Evolutionary conservation across 2,113 vertebrate species (phyloP).

Genomic region (Boulengeromyrus knoepffleri): DNA sequence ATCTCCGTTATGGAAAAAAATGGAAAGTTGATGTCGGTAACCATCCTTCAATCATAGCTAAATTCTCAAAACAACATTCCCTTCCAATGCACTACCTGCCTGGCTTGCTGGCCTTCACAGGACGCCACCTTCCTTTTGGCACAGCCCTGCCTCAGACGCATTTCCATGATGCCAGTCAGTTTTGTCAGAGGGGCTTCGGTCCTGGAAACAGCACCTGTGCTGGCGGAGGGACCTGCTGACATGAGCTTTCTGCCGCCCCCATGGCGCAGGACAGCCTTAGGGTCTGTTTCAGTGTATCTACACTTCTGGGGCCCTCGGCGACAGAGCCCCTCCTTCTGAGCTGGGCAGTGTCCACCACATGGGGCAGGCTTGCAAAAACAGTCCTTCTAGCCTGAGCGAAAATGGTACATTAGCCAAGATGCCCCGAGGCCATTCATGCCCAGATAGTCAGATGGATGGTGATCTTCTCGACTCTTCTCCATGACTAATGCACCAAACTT

Average conservation of each 20-base stretch:
- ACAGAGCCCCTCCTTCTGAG: not conserved
- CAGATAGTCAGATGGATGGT: not conserved
- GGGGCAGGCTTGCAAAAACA: not conserved
- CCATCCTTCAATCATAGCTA: not conserved
- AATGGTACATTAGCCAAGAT: not conserved
- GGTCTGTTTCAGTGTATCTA: conserved; percentile 20
- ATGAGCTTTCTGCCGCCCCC: not conserved
- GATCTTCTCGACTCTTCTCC: not conserved
- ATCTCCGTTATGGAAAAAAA: not conserved
- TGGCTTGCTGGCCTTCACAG: not conserved
- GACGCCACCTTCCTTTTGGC: not conserved
- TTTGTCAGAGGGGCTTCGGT: not conserved
- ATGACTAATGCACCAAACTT: not conserved
- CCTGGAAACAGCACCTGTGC: not conserved
- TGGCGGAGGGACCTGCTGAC: conserved; percentile 13
- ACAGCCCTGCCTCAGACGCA: not conserved
- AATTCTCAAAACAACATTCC: not conserved
- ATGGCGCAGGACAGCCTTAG: not conserved
- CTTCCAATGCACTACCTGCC: not conserved
- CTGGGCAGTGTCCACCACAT: not conserved
- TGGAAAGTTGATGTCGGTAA: not conserved
- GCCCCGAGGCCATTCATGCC: not conserved
- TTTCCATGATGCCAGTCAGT: not conserved
- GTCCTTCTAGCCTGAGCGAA: not conserved
- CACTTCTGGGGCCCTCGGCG: not conserved